Conservation (phyloP, 30 jellyfish, hydroid and myxozoan genomes). For the Aurelia sp. region DNA sequence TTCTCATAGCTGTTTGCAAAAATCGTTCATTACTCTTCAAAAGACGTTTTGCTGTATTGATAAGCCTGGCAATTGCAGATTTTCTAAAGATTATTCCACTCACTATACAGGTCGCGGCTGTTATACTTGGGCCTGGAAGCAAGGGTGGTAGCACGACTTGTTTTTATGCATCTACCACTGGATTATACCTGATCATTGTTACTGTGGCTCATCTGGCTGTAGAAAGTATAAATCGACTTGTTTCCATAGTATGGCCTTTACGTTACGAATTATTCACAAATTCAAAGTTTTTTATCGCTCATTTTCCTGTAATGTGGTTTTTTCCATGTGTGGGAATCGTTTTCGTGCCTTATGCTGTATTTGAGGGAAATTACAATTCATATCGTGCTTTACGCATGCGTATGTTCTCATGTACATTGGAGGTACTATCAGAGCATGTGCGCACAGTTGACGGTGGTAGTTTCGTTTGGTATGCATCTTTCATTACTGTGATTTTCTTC, state of each 20-base stretch:
- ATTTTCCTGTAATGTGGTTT: slow-evolving; percentile 51
- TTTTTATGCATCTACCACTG: slow-evolving; percentile 31
- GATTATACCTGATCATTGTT: slow-evolving; percentile 28
- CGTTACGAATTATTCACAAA: slow-evolving; percentile 26
- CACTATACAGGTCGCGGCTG: slow-evolving; percentile 19
- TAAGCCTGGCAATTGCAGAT: slow-evolving; percentile 76
- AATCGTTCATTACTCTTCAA: slow-evolving; percentile 41
- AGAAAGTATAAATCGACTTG: slow-evolving; percentile 75
- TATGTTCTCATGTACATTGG: slow-evolving; percentile 67
- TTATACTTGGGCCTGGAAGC: slow-evolving; percentile 31
- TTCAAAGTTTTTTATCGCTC: not conserved
- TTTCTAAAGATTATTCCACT: slow-evolving; percentile 54
- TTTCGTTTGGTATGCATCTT: slow-evolving; percentile 8
- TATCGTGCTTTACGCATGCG: slow-evolving; percentile 45
- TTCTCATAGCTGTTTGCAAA: slow-evolving; percentile 48
- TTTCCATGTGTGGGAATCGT: slow-evolving; percentile 36
- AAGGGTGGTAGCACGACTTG: slow-evolving; percentile 34
- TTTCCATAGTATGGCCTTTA: slow-evolving; percentile 57
- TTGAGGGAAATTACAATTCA: slow-evolving; percentile 4
- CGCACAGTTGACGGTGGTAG: not conserved
- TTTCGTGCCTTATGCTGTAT: slow-evolving; percentile 22
- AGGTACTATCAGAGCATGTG: not conserved
- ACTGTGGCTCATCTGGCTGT: slow-evolving; percentile 77
- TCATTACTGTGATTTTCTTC: slow-evolving; percentile 28
- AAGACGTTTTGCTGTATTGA: slow-evolving; percentile 62